Conservation (phyloP, 2,797 vertebrate species). For the Aplochiton taeniatus region DNA sequence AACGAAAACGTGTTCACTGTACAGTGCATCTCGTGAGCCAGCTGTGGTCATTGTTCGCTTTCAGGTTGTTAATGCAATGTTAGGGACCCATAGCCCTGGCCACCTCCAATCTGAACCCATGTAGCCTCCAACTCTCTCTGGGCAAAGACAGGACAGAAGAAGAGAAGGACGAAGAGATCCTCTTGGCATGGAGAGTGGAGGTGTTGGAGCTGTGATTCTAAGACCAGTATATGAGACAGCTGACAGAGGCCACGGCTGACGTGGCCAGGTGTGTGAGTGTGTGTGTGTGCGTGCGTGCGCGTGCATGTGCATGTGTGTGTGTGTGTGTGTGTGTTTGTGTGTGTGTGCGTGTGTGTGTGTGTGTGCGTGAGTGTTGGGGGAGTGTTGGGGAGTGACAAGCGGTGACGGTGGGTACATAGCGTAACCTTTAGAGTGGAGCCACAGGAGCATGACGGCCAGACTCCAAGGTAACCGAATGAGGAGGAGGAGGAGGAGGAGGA, state of each 20-base stretch:
- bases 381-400: slow-evolving; percentile 73
- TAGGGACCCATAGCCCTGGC: too few relatives aligned
- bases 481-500: slow-evolving; percentile 35
- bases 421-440: slow-evolving; percentile 74
- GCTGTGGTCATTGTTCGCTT: slow-evolving; percentile 21
- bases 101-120: slow-evolving; percentile 13
- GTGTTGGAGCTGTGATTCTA: slow-evolving; percentile 23
- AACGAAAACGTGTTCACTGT: too few relatives aligned
- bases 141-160: slow-evolving; percentile 10
- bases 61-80: slow-evolving; percentile 13
- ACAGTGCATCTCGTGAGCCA: background rate
- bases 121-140: slow-evolving; percentile 26
- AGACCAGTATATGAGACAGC: slow-evolving; percentile 36
- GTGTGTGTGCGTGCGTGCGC: slow-evolving; percentile 9
- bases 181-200: slow-evolving; percentile 26
- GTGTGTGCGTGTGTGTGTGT: slow-evolving; percentile 25
- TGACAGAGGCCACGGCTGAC: slow-evolving; percentile 59
- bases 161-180: slow-evolving; percentile 9
- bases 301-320: slow-evolving; percentile 1
- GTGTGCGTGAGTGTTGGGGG: slow-evolving; percentile 19
- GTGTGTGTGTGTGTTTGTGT: slow-evolving; percentile 14
- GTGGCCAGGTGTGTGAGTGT: slow-evolving; percentile 31
- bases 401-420: slow-evolving; percentile 74
- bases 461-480: slow-evolving; percentile 66
- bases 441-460: slow-evolving; percentile 77